Conservation (phyloP, 2,113 vertebrate species). For the Thermophis baileyi region DNA sequence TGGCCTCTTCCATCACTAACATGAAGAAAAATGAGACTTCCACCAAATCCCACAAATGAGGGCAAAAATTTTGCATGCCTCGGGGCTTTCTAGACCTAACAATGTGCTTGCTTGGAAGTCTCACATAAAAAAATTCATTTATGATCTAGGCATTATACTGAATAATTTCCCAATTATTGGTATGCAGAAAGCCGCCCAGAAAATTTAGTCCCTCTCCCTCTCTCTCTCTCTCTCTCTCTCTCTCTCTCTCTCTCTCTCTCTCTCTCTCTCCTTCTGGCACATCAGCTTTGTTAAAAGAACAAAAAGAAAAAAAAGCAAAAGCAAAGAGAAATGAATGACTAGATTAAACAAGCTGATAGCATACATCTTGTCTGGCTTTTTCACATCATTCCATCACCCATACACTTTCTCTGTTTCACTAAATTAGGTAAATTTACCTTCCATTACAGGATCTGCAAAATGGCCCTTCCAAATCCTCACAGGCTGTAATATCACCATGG, state of each 20-base stretch:
- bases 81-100: neutral
- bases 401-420: neutral
- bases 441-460: neutral
- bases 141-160: neutral
- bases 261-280: neutral
- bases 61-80: neutral
- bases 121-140: neutral
- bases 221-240: neutral
- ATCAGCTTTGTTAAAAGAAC: neutral
- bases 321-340: neutral
- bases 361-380: neutral
- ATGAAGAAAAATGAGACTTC: neutral
- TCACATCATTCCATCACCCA: neutral
- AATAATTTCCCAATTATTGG: neutral
- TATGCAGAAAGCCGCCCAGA: neutral
- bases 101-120: neutral
- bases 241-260: neutral
- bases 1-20: neutral
- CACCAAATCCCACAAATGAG: neutral
- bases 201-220: neutral
- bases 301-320: neutral
- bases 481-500: slow-evolving; percentile 3
- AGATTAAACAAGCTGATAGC: neutral
- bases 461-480: neutral
- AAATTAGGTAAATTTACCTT: slow-evolving; percentile 24